Evolutionary conservation across 1,140 invertebrate species (phyloP), one percentile per base, ranked within the genome.

Genomic region (Tetramorium alpestre): DNA sequence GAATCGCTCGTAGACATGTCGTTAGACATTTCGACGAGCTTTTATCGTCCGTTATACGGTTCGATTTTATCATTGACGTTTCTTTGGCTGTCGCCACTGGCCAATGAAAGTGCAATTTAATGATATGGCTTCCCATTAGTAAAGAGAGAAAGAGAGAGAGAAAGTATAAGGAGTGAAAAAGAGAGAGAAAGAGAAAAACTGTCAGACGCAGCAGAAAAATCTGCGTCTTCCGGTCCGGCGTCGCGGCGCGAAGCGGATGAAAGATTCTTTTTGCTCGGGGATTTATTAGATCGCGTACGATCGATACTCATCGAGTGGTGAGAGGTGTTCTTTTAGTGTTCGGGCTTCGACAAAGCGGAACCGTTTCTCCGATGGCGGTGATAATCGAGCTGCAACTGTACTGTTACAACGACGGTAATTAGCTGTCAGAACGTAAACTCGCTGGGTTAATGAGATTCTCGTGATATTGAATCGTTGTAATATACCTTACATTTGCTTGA

Each of bases 41-140:
- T 60, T 86, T 89, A 69, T 69, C 65, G 49, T 11, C 1, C 47
- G 33, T 16, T 51, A 64, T 25, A 33, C 8, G 47, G n/a, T 80
- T 62, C 18, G 11, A 62, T 22, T 89, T 90, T 77, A 73, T 77
- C 62, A 54, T 6, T 54, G 69, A 70, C 60, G 11, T 49, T 77
- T 88, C 25, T 56, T 84, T 51, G 62, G 54, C 56, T 56, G 41
- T 60, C 54, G 73, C 33, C 60, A 16, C n/a, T 47, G 28, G 25
- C 51, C 69, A 58, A 60, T 51, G 64, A 47, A 86, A 86, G 28
- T 22, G 47, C 87, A 56, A 70, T 89, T 86, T 70, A 86, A 84
- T 51, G 88, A 89, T 69, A 77, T 82, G 44, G 58, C n/a, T 60
- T 2, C 1, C 58, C 60, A 77, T 89, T 77, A 89, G 38, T 5